Evolutionary conservation across 2,888 invertebrate genomes (phyloP).

Genomic region (Acanthosepion lycidas): DNA sequence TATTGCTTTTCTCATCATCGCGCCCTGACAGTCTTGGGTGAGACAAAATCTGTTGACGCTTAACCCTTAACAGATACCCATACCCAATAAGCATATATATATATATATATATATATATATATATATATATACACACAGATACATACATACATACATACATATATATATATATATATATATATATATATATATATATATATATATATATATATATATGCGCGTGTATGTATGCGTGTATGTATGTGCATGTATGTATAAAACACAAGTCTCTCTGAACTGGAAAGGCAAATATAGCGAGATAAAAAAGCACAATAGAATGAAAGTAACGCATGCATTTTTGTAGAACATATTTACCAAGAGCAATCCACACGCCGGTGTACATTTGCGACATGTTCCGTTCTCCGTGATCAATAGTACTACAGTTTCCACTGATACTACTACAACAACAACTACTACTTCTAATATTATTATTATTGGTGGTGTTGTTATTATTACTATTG

Average conservation of each 20-base stretch:
- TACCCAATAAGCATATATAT: too few species aligned
- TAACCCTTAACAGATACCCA: too few species aligned
- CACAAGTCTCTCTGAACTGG: neutral
- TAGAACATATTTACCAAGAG: neutral
- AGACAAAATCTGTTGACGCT: too few species aligned
- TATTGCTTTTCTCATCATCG: too few species aligned
- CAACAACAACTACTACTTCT: neutral
- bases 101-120: too few species aligned
- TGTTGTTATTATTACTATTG: neutral
- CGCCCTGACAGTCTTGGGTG: too few species aligned
- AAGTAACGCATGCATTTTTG: neutral
- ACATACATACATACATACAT: too few species aligned
- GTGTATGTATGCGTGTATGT: neutral
- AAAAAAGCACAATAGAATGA: neutral
- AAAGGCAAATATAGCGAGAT: too few species aligned
- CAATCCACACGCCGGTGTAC: slow-evolving; percentile 33
- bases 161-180: neutral
- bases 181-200: neutral
- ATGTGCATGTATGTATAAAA: neutral
- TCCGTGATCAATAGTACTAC: neutral
- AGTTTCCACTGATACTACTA: neutral
- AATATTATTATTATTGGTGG: neutral
- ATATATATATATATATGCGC: neutral
- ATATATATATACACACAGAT: neutral
- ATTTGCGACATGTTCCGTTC: neutral